Evolutionary conservation across 2,797 vertebrate species (phyloP).

Genomic region (Gadopsis marmoratus): DNA sequence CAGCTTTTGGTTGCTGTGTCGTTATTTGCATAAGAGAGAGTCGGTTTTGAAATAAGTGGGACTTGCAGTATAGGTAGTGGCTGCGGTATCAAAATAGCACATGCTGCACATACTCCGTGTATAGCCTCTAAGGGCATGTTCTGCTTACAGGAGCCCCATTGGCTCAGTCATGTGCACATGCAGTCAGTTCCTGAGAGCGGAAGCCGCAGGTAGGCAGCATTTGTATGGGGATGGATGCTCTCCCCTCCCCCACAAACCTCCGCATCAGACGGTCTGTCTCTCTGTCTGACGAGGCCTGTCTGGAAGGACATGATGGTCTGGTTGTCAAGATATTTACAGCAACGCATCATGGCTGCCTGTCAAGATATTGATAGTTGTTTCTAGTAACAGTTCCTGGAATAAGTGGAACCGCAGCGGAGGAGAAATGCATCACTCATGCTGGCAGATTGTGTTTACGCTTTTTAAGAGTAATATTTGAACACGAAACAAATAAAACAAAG

Average conservation of each 20-base stretch:
- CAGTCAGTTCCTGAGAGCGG: constrained; percentile 55
- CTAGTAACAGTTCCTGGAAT: constrained; percentile 26
- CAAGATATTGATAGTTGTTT: constrained; percentile 49
- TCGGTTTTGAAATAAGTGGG: background rate
- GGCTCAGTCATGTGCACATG: constrained; percentile 49
- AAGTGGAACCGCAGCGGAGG: constrained; percentile 8
- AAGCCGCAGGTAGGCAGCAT: constrained; percentile 74
- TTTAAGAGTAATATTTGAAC: background rate
- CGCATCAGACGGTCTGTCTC: constrained; percentile 53
- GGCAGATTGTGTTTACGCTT: background rate
- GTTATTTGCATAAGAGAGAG: background rate
- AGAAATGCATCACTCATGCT: background rate
- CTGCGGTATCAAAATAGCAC: constrained; percentile 16
- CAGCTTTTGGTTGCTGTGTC: background rate
- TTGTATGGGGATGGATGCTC: constrained; percentile 55
- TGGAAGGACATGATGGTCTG: constrained; percentile 71
- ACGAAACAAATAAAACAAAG: background rate
- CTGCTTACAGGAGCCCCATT: constrained; percentile 4
- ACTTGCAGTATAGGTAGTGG: background rate
- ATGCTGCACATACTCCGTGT: background rate
- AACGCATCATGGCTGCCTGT: constrained; percentile 61
- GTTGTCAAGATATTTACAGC: constrained; percentile 74
- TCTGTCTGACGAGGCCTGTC: constrained; percentile 63
- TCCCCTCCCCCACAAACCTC: constrained; percentile 70
- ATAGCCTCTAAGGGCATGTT: constrained; percentile 10